These are phyloP conservation scores for Caenorhabditis macrosperma DNA, from an alignment of 2,888 invertebrate species.

Conservation along the genomic window DNA sequence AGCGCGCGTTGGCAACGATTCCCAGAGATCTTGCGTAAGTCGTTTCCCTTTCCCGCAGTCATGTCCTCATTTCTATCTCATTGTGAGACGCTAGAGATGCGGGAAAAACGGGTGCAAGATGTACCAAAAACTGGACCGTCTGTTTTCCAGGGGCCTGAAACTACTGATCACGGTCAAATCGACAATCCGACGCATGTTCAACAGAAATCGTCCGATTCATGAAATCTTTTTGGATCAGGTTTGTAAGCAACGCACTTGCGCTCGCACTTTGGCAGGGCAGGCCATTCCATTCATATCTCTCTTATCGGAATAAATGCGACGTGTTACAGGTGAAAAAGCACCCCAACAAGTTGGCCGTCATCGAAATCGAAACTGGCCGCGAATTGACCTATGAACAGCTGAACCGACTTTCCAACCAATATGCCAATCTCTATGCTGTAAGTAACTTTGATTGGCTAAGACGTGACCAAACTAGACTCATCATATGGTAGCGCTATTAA, in stretches of 20 bases:
- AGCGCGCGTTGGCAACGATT: conserved; percentile 69
- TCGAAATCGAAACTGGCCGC: conserved; percentile 74
- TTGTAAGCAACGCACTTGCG: no score
- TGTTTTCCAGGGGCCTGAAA: conserved; percentile 72
- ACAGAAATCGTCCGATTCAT: conserved; percentile 73
- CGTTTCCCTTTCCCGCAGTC: neutral
- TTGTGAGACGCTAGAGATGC: neutral
- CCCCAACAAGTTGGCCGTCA: conserved; percentile 63
- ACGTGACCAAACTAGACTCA: conserved; percentile 19
- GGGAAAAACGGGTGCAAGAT: conserved; percentile 15
- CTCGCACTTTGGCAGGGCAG: no score
- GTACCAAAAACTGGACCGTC: conserved; percentile 10
- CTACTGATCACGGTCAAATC: conserved; percentile 70
- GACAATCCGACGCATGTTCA: conserved; percentile 68
- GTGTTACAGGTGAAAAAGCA: conserved; percentile 57
- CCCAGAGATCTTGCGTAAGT: conserved; percentile 76
- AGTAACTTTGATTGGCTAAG: neutral
- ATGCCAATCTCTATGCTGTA: conserved; percentile 77
- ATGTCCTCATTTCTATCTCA: conserved; percentile 4
- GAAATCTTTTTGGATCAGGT: conserved; percentile 75
- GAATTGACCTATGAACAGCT: conserved; percentile 73
- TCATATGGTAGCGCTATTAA: neutral
- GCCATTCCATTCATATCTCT: neutral
- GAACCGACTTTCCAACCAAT: conserved; percentile 75
- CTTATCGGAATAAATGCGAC: no score